Conservation (phyloP, 2,113 vertebrate species). For the Catharus minimus region DNA sequence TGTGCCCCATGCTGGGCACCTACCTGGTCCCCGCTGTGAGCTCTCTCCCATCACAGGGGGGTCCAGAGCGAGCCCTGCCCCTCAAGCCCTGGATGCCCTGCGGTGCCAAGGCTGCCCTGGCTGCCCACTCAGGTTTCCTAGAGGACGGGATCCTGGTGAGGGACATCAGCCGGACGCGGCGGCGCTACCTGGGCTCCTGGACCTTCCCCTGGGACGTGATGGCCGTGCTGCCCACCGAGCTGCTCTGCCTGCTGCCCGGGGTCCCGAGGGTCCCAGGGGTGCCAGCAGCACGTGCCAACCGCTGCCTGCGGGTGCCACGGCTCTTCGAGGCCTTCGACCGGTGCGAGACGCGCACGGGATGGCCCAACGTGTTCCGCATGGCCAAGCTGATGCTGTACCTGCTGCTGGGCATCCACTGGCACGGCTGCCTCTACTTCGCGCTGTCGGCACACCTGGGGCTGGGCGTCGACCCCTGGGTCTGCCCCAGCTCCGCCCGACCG, state of each 20-base stretch:
- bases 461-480: slow-evolving; percentile 86
- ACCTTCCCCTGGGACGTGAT: slow-evolving; percentile 76
- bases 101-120: background rate
- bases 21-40: accelerated
- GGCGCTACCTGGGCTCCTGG: slow-evolving; percentile 76
- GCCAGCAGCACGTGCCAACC: slow-evolving; percentile 81
- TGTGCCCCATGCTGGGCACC: background rate
- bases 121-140: slow-evolving; percentile 77
- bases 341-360: slow-evolving; percentile 83
- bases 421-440: slow-evolving; percentile 88
- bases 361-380: slow-evolving; percentile 87
- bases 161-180: slow-evolving; percentile 66
- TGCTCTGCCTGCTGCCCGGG: slow-evolving; percentile 78
- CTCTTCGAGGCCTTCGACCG: slow-evolving; percentile 86
- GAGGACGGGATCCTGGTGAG: slow-evolving; percentile 86
- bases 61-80: background rate
- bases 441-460: slow-evolving; percentile 85
- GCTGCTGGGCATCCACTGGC: slow-evolving; percentile 90
- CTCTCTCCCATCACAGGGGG: background rate
- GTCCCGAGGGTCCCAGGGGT: background rate
- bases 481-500: slow-evolving; percentile 75
- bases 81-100: background rate
- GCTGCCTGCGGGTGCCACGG: slow-evolving; percentile 79
- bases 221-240: slow-evolving; percentile 84
- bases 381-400: slow-evolving; percentile 88